These are phyloP conservation scores for Merops nubicus DNA, from an alignment of 2,113 vertebrate species.

Conservation along the genomic window DNA sequence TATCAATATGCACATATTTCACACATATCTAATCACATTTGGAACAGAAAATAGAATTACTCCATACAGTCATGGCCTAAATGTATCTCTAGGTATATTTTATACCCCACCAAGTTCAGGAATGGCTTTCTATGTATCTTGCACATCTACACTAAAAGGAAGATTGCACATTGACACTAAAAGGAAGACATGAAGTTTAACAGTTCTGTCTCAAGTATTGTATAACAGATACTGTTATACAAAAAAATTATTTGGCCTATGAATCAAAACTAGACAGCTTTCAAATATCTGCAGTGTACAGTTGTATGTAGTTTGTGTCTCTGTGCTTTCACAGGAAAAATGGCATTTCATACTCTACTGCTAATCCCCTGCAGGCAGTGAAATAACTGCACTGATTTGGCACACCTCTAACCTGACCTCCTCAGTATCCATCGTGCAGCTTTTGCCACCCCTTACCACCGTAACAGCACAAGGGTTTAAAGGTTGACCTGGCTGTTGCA, in stretches of 20 bases:
- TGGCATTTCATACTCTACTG: neutral
- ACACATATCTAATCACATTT: neutral
- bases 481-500: no score
- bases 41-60: neutral
- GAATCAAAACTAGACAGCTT: neutral
- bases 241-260: neutral
- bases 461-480: neutral
- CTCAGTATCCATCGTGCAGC: neutral
- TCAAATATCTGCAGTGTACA: neutral
- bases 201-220: neutral
- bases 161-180: neutral
- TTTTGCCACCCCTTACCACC: neutral
- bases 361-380: neutral
- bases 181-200: neutral
- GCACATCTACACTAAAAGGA: neutral
- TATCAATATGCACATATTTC: neutral
- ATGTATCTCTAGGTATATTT: neutral
- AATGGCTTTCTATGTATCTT: neutral
- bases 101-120: neutral
- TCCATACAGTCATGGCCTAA: neutral
- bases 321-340: neutral
- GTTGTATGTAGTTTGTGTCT: neutral
- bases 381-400: neutral
- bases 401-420: neutral
- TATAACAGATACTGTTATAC: constrained; percentile 1